Percentiles rank a stretch among this genome's conserved stretches.
Conservation (phyloP, 30 jellyfish, hydroid and myxozoan genomes). For the Mastigias papua region DNA sequence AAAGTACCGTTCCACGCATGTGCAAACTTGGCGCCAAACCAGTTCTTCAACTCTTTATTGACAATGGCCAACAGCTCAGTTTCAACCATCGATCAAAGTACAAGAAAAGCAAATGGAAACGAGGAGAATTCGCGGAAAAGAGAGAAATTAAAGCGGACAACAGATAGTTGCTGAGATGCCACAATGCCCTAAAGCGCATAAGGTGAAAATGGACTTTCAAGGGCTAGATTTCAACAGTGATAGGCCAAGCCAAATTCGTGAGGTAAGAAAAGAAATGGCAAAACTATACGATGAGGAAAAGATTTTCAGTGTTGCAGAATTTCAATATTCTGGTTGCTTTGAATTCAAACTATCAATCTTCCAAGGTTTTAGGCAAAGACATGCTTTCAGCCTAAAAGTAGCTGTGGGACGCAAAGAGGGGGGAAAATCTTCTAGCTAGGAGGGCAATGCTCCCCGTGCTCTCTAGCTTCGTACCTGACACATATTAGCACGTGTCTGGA, state of each 20-base stretch:
- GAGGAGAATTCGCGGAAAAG: slow-evolving; percentile 1
- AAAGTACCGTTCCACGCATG: slow-evolving; percentile 39
- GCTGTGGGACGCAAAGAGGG: too few relatives aligned
- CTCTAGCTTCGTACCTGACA: too few relatives aligned
- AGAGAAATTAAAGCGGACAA: slow-evolving; percentile 42
- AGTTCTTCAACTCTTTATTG: background rate
- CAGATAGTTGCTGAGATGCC: slow-evolving; percentile 37
- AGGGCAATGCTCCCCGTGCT: too few relatives aligned
- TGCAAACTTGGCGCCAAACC: slow-evolving; percentile 37
- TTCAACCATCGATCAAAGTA: background rate
- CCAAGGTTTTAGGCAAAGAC: too few relatives aligned
- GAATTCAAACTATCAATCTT: too few relatives aligned
- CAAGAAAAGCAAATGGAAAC: background rate
- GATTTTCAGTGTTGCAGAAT: slow-evolving; percentile 47
- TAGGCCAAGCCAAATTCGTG: slow-evolving; percentile 55
- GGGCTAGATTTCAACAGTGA: slow-evolving; percentile 62
- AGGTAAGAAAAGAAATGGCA: slow-evolving; percentile 51
- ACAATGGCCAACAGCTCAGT: slow-evolving; percentile 12
- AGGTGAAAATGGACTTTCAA: slow-evolving; percentile 20
- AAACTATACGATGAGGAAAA: slow-evolving; percentile 32
- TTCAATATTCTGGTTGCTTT: too few relatives aligned
- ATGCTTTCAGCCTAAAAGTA: too few relatives aligned
- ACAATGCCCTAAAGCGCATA: slow-evolving; percentile 36
- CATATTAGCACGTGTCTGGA: too few relatives aligned
- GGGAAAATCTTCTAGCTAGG: too few relatives aligned